phyloP scores from a whole-genome alignment of 2,797 vertebrate species.

The Dallia pectoralis region DNA sequence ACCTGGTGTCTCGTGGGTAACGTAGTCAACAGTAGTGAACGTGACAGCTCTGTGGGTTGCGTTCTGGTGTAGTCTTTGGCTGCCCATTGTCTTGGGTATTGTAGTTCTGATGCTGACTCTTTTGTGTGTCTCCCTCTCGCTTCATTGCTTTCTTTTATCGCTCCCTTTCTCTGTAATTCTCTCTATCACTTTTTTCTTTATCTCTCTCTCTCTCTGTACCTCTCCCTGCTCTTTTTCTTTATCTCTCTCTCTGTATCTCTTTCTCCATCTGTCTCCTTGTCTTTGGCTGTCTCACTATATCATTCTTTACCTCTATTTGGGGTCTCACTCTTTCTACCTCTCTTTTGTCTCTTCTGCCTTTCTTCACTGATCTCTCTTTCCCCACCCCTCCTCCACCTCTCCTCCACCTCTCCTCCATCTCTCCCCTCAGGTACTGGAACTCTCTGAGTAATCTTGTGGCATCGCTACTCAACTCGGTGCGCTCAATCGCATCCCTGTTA shows the following conservation, averaged over 20 bases:
- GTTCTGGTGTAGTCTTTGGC: not conserved
- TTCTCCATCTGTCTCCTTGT: not conserved
- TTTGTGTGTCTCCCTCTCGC: not conserved
- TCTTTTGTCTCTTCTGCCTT: not conserved
- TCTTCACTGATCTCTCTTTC: not conserved
- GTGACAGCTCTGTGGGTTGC: not conserved
- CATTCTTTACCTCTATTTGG: not conserved
- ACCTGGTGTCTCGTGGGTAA: constrained; percentile 1
- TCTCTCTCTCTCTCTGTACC: not conserved
- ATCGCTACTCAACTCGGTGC: constrained; percentile 94
- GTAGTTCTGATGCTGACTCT: not conserved
- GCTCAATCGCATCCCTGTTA: constrained; percentile 95
- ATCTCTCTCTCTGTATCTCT: not conserved
- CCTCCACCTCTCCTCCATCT: not conserved
- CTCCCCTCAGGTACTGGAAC: constrained; percentile 90
- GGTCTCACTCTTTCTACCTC: not conserved
- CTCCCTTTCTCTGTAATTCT: not conserved
- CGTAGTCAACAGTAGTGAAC: not conserved
- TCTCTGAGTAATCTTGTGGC: constrained; percentile 98
- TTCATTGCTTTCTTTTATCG: not conserved
- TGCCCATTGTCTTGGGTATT: not conserved
- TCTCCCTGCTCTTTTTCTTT: not conserved
- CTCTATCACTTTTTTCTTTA: not conserved
- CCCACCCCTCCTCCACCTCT: not conserved
- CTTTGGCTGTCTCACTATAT: not conserved